Base-by-base conservation (phyloP, 2,797 vertebrate species). In the Ptychobarbus kaznakovi region DNA sequence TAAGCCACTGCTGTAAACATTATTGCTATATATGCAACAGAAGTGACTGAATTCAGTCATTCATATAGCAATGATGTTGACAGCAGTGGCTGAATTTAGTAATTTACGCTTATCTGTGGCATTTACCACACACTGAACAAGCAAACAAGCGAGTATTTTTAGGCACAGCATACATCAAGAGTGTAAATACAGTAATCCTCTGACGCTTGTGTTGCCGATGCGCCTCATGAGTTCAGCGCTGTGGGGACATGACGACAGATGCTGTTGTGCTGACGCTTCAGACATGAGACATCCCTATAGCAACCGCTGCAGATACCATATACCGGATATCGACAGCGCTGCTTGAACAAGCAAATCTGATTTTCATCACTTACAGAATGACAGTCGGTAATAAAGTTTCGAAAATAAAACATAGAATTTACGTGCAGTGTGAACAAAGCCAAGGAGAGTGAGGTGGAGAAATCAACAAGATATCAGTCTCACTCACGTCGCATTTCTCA, bases 401-500 rank as follows among this genome's bases (percentile, higher is more conserved):
- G 38, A 80, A 35, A 72, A 28, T n/a, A n/a, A 79, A 12, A 38
- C 42, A 42, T 38, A n/a, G 10, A 6, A 56, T 56, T 76, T 56
- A 38, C 22, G 32, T 4, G 49, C 32, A 56, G 20, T 13, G 6
- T 38, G 18, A 76, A 38, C 32, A 56, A 76, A 38, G 49, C 49
- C 6, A 56, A 38, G 6, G 73, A 69, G 66, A 70, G 18, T 61
- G 76, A 80, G 76, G 72, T 72, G 63, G 46, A 46, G 44, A 84
- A 80, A 78, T 35, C 65, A 81, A 58, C 81, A 58, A 53, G 53
- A 72, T 68, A 38, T 44, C 12, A 20, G 38, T 58, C 74, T n/a
- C 3, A 56, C 22, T 77, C 51, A 42, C 3, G 20, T 40, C 32
- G 44, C 72, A 86, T 63, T 25, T 44, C 16, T 65, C 66, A 38